Conservation (phyloP, 2,113 vertebrate species). For the Enhydra lutris region DNA sequence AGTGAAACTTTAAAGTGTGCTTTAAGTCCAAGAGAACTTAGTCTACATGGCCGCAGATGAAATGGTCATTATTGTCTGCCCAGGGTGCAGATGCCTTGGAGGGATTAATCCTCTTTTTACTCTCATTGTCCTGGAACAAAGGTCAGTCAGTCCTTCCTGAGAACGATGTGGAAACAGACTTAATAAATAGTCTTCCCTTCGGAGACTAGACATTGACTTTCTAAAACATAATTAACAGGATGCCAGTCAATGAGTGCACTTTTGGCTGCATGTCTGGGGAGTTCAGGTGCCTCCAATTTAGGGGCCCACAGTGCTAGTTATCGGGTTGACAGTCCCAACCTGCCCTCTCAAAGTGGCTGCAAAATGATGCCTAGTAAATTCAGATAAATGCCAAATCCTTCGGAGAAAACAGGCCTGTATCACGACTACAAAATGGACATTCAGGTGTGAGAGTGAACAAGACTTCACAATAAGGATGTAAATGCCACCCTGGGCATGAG, state of each 20-base stretch:
- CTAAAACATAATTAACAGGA: conserved; percentile 82
- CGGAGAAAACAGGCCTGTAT: conserved; percentile 31
- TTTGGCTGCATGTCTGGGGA: conserved; percentile 76
- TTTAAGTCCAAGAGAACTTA: conserved; percentile 64
- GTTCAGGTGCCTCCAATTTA: conserved; percentile 75
- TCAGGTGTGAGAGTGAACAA: background rate
- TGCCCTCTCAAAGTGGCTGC: conserved; percentile 75
- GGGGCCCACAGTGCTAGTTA: conserved; percentile 77
- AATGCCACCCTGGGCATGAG: conserved; percentile 12
- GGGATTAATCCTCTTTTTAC: conserved; percentile 75
- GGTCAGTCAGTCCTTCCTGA: conserved; percentile 78
- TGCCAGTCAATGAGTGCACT: conserved; percentile 74
- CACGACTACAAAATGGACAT: conserved; percentile 57
- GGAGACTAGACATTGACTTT: conserved; percentile 77
- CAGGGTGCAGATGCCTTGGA: conserved; percentile 68
- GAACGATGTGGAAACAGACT: conserved; percentile 77
- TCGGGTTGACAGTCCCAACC: conserved; percentile 79
- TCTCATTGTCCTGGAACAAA: conserved; percentile 80
- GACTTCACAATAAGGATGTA: conserved; percentile 54
- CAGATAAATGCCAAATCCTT: conserved; percentile 74
- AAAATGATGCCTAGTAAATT: conserved; percentile 77
- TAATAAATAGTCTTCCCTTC: conserved; percentile 77
- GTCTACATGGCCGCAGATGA: conserved; percentile 4
- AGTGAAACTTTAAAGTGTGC: conserved; percentile 62
- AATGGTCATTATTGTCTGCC: conserved; percentile 65